Base-by-base conservation (phyloP, 2,797 vertebrate species). In the Enteromius radiatus region DNA sequence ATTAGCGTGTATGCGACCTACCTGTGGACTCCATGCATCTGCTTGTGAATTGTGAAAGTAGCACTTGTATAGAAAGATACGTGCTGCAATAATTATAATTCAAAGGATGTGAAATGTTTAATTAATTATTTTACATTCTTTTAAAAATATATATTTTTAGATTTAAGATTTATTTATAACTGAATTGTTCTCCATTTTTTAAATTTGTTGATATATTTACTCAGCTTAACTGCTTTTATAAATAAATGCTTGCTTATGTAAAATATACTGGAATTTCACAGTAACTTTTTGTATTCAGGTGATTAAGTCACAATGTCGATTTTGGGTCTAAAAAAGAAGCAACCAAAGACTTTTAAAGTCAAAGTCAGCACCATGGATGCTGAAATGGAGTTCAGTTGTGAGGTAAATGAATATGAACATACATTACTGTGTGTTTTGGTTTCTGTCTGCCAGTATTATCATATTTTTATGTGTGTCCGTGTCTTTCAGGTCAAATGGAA, bases 341-440 rank as follows among this genome's bases (percentile, higher is more conserved):
- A 97, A 81, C 96, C 96, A 0, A 98, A 97, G 92, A 97, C 96
- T 89, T 98, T 98, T 82, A 98, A 97, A 95, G 97, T 97, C 82
- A 97, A 97, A 93, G 93, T 98, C 75, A 89, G 95, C 86, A 98
- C 97, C 1, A 96, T 98, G 96, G 97, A 98, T 91, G 95, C 96
- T 81, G 97, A 98, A 89, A 96, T 97, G 96, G 97, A 98, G 87
- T 97, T 98, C 91, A 96, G 95, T 85, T 98, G 97, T 91, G 97
- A 98, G 97, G 97, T 98, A 89, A 84, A 87, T 23, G 21, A 74
- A 26, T 28, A 43, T 69, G 65, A 52, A 33, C 11, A 69, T 80
- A 5, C 67, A 45, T 43, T 5, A 5, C 4, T 38, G 3, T 63
- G 43, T 45, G 2, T 75, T 21, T 64, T 49, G 52, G 15, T 3